Evolutionary conservation across 2,888 invertebrate species (phyloP), one percentile per base, ranked within the genome.

Genomic region (Mechanitis mazaeus): DNA sequence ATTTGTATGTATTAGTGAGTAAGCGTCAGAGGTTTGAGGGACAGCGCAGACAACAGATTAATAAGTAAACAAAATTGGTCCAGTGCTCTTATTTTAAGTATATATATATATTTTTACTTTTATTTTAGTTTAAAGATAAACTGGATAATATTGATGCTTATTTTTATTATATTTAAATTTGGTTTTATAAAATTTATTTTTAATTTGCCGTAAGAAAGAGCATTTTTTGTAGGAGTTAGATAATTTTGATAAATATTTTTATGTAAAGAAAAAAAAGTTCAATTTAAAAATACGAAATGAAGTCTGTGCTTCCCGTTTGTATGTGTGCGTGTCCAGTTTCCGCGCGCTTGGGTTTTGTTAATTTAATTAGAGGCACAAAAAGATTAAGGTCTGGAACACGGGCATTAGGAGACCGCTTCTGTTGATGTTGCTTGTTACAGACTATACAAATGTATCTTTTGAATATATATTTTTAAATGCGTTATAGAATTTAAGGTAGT

Each of bases 311-410:
- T 72, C 72, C 71, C 68, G 68, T 71, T 45, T 71, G 54, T 45
- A 55, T 74, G 82, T 86, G 83, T 84, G 85, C 71, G 87, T 84
- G 89, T 85, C 88, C 88, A 87, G 89, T 88, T 90, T 88, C 88
- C 89, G 81, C 77, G 82, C 85, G 83, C 80, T 82, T 85, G 87
- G 85, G 89, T 86, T 89, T 89, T 84, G 88, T 84, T 90, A 90
- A 90, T 90, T 90, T 90, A 90, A 90, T 90, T 89, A 90, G 89
- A 85, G 85, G 83, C 84, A 88, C 90, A 90, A 90, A 90, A 90
- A 90, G 90, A 90, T 90, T 89, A 90, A 86, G 84, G 85, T 76
- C 75, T 79, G 83, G 86, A 81, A 87, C 84, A 85, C 78, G 80
- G 75, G 85, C 87, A 85, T 88, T 89, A 86, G 80, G 35, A 78